Base-by-base conservation (phyloP, 2,888 invertebrate genomes). In the Protodeltote pygarga region DNA sequence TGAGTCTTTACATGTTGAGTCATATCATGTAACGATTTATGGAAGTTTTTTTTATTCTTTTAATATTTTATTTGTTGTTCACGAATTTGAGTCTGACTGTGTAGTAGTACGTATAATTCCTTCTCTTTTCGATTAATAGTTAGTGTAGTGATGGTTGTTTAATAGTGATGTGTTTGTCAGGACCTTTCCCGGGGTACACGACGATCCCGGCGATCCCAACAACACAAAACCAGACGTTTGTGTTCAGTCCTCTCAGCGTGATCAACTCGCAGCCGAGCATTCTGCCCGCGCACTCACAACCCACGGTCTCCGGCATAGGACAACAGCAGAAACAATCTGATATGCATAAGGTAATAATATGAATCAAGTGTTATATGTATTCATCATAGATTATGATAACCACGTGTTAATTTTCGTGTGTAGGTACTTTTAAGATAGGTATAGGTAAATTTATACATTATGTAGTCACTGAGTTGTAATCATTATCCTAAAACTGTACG, bases 161-260 rank as follows among this genome's bases (percentile, higher is more conserved):
- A 38, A 6, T 31, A 2, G 16, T 14, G 20, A 35, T 53, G 19
- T 37, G 29, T 39, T 28, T 65, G 9, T 3, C 81, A 92, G 93
- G 93, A 1, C 93, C 94, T 62, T 96, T 94, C 87, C 95, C 95
- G 2, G 95, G 97, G 2, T 97, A 97, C 78, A 93, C 96, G 40
- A 95, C 95, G 10, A 95, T 95, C 50, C 96, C 95, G 13, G 94
- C 96, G 21, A 96, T 96, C 64, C 94, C 95, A 34, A 95, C 95
- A 3, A 95, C 95, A 47, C 95, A 96, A 86, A 93, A 95, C 65
- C 96, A 96, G 77, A 96, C 97, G 3, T 91, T 97, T 68, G 95
- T 97, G 32, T 96, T 94, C 82, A 95, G 95, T 50, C 95, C 95
- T 49, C 85, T 95, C 40, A 94, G 94, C 2, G 95, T 95, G 4